Percentiles rank a stretch among this genome's conserved stretches.
phyloP scores from a whole-genome alignment of 1,140 invertebrate genomes.

The Drosophila miranda region DNA sequence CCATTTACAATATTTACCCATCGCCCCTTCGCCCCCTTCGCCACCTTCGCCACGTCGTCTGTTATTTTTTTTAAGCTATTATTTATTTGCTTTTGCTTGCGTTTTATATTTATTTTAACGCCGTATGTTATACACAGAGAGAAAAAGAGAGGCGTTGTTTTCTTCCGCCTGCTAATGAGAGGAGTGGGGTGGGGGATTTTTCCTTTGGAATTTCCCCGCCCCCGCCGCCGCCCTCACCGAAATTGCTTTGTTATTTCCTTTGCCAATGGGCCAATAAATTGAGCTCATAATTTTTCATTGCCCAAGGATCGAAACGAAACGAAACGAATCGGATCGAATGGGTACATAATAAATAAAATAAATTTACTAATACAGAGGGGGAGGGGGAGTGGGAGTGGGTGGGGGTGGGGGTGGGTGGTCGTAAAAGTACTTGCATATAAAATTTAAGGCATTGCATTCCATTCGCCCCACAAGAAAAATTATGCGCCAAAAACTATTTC shows the following conservation, averaged over 20 bases:
- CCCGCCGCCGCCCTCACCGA: not conserved
- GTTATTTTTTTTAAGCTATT: conserved; percentile 47
- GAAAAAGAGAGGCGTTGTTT: conserved; percentile 15
- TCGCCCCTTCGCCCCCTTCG: not conserved
- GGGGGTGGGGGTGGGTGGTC: too few relatives aligned
- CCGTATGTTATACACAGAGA: too few relatives aligned
- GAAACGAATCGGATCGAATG: conserved; percentile 33
- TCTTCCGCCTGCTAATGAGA: conserved; percentile 12
- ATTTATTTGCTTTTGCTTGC: conserved; percentile 73
- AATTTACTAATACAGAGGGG: conserved; percentile 52
- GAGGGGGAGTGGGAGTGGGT: conserved; percentile 17
- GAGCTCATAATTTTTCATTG: conserved; percentile 73
- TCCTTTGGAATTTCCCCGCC: conserved; percentile 1
- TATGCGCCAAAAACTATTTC: conserved; percentile 70
- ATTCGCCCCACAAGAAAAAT: conserved; percentile 47
- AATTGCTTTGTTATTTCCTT: conserved; percentile 61
- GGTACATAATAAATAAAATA: conserved; percentile 77
- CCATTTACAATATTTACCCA: conserved; percentile 58
- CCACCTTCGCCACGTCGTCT: too few relatives aligned
- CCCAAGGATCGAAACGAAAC: conserved; percentile 4
- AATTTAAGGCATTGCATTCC: conserved; percentile 65
- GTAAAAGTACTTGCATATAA: conserved; percentile 69
- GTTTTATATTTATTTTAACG: conserved; percentile 63
- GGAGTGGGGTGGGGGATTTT: not conserved
- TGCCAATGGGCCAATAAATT: conserved; percentile 61